These are phyloP conservation scores for Endomychus coccineus DNA, from an alignment of 2,888 invertebrate genomes.

Conservation along the genomic window DNA sequence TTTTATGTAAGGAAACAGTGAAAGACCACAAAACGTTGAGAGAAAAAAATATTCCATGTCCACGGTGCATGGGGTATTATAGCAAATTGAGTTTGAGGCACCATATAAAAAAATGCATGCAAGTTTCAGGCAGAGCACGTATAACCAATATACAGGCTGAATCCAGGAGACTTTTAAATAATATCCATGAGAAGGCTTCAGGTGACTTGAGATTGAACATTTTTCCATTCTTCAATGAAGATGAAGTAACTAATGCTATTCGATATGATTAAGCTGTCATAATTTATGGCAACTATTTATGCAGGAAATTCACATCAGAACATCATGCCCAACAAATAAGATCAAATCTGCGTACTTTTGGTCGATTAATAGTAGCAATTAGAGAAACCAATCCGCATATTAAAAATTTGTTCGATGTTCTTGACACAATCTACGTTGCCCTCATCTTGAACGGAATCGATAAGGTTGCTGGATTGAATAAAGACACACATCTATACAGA, in stretches of 20 bases:
- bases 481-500: conserved; percentile 4
- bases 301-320: conserved; percentile 11
- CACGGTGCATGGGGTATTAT: conserved; percentile 4
- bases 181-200: conserved; percentile 6
- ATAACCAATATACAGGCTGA: conserved; percentile 6
- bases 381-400: conserved; percentile 9
- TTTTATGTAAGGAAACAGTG: conserved; percentile 3
- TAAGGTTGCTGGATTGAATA: conserved; percentile 11
- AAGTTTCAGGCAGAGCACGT: background rate
- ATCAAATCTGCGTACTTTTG: conserved; percentile 11
- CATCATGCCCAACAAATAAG: conserved; percentile 16
- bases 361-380: conserved; percentile 13
- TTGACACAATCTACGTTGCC: conserved; percentile 7
- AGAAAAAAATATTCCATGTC: conserved; percentile 4
- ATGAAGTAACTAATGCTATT: conserved; percentile 9
- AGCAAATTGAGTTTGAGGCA: conserved; percentile 3
- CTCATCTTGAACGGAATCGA: conserved; percentile 5
- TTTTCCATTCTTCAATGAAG: conserved; percentile 14
- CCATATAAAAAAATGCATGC: conserved; percentile 3
- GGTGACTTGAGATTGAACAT: conserved; percentile 7
- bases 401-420: conserved; percentile 13
- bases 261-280: conserved; percentile 16
- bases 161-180: conserved; percentile 4
- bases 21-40: no score
- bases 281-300: conserved; percentile 14